Base-by-base conservation (phyloP, 2,113 vertebrate species). In the Triplophysa rosa region DNA sequence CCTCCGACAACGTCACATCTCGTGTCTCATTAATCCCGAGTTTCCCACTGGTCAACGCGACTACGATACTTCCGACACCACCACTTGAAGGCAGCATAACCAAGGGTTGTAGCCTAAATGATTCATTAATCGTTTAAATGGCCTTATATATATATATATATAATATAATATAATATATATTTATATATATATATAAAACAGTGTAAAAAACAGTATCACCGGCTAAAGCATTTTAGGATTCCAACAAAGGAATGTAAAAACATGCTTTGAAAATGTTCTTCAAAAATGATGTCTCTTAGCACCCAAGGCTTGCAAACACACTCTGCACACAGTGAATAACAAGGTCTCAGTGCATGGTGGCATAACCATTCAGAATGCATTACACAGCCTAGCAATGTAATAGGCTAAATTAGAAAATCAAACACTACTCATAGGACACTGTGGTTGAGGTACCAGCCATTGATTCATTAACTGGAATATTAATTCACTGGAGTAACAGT, bases 331-430 rank as follows among this genome's bases (percentile, higher is more conserved):
- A 80, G 62, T 83, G 67, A 80, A 77, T 61, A 52, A 77, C 42
- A 62, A 78, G 11, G 70, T 80, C 72, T 80, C 74, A 80, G 79
- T 80, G 82, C 73, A 40, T 67, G 47, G 58, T 24, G 42, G 79
- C 59, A 62, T 70, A 78, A 75, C 63, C 63, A 61, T 75, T 67
- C n/a, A 77, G 84, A 87, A 80, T 85, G 70, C 62, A 37, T 85
- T 80, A 72, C 67, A 74, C 23, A 58, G 29, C 56, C 81, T 83
- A 80, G 82, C 85, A 80, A 84, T 87, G 83, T 81, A 89, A 91
- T 93, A 37, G 33, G 33, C 33, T 37, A 90, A 89, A 87, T 90
- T 70, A 88, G 86, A 86, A 23, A 80, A 80, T 88, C 83, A 68
- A n/a, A 83, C 86, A 85, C 87, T 87, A 84, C 88, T 82, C 67